Evolutionary conservation across 2,888 invertebrate species (phyloP).

Genomic region (Dicyrtomina minuta): DNA sequence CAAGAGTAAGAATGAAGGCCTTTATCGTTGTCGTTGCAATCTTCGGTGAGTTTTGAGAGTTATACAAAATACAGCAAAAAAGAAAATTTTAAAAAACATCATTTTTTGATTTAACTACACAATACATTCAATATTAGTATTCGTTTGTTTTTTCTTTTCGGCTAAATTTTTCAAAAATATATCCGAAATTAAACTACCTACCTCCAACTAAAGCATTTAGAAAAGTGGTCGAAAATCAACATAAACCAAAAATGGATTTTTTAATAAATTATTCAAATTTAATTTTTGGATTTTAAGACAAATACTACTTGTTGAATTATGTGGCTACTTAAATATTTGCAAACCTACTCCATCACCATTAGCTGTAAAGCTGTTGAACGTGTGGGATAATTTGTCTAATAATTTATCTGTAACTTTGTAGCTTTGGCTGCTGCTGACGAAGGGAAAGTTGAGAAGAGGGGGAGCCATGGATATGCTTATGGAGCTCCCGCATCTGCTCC

Average conservation of each 20-base stretch:
- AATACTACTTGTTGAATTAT: too few relatives aligned
- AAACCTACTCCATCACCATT: too few relatives aligned
- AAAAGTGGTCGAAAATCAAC: too few relatives aligned
- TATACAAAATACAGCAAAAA: neutral
- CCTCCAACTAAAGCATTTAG: too few relatives aligned
- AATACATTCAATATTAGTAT: too few relatives aligned
- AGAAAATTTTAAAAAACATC: neutral
- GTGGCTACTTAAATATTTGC: too few relatives aligned
- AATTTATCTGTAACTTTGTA: neutral
- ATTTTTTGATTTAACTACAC: neutral
- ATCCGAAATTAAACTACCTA: too few relatives aligned
- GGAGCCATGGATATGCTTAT: slow-evolving; percentile 35
- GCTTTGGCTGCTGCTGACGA: slow-evolving; percentile 34
- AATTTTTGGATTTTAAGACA: too few relatives aligned
- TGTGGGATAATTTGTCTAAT: neutral
- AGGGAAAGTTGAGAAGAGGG: slow-evolving; percentile 34
- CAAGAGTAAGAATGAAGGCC: slow-evolving; percentile 28
- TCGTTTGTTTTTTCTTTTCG: too few relatives aligned
- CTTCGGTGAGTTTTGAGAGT: slow-evolving; percentile 26
- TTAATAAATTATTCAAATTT: too few relatives aligned
- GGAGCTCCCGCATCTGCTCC: slow-evolving; percentile 30
- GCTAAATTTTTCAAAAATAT: too few relatives aligned
- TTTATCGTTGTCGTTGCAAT: slow-evolving; percentile 29
- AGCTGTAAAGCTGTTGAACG: neutral
- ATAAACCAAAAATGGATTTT: too few relatives aligned